Conservation (phyloP, 2,113 vertebrate species). For the Marmota monax region DNA sequence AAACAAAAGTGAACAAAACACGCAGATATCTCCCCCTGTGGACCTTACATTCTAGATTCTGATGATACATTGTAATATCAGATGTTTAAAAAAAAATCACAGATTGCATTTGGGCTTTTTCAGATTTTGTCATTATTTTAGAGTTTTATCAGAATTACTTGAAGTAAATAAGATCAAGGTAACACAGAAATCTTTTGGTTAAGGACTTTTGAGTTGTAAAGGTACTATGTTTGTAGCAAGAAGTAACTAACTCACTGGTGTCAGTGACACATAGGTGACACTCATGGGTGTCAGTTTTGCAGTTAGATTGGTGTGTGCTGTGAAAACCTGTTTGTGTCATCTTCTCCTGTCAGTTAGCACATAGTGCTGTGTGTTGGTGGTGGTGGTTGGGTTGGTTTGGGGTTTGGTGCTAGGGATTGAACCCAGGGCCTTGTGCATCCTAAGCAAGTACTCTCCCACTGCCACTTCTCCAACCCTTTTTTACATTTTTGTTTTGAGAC, state of each 20-base stretch:
- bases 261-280: neutral
- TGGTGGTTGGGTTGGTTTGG: no score
- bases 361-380: neutral
- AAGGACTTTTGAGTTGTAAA: neutral
- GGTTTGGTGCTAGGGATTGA: no score
- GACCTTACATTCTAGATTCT: neutral
- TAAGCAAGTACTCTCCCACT: no score
- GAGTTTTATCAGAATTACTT: constrained; percentile 38
- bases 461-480: no score
- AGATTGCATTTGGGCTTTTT: neutral
- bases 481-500: no score
- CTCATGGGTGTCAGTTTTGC: no score
- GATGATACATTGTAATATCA: neutral
- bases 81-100: neutral
- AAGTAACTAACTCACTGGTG: neutral
- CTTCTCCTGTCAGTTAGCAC: neutral
- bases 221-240: neutral
- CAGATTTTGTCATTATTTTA: constrained; percentile 21
- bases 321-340: neutral
- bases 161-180: constrained; percentile 50
- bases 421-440: neutral
- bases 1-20: neutral
- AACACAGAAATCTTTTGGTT: constrained; percentile 47
- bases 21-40: neutral
- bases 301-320: no score